phyloP scores from a whole-genome alignment of 2,113 vertebrate genomes.

The Ceyx melanurus region DNA sequence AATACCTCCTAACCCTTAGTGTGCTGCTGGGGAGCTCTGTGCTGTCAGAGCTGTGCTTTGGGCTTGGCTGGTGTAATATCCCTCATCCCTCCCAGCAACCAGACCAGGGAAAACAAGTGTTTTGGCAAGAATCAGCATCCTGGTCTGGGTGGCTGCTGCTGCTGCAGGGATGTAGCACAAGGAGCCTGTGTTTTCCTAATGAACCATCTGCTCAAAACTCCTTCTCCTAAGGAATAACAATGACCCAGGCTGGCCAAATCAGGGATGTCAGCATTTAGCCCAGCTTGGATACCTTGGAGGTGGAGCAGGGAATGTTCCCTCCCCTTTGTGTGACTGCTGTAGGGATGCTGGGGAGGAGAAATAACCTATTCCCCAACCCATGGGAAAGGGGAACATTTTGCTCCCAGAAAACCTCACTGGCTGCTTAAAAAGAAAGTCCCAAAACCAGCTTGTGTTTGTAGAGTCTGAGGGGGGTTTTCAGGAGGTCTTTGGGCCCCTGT shows the following conservation, averaged over 20 bases:
- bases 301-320: rapidly evolving
- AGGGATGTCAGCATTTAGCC: not conserved
- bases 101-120: rapidly evolving
- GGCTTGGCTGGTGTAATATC: not conserved
- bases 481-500: no score
- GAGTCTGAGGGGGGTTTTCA: not conserved
- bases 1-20: not conserved
- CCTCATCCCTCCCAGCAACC: not conserved
- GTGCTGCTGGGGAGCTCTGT: not conserved
- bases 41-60: not conserved
- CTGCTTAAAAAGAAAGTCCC: not conserved
- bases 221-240: not conserved
- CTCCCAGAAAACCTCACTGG: not conserved
- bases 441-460: not conserved
- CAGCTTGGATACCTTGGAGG: not conserved
- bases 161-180: rapidly evolving
- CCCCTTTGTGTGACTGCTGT: not conserved
- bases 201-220: not conserved
- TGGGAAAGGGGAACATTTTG: not conserved
- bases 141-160: not conserved
- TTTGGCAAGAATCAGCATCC: not conserved
- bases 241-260: not conserved
- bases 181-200: not conserved
- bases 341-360: not conserved
- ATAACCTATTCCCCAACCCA: not conserved